A percentile compares a stretch with the other conserved stretches of the same genome.
phyloP scores from a whole-genome alignment of 2,113 vertebrate species.

The Platichthys flesus region DNA sequence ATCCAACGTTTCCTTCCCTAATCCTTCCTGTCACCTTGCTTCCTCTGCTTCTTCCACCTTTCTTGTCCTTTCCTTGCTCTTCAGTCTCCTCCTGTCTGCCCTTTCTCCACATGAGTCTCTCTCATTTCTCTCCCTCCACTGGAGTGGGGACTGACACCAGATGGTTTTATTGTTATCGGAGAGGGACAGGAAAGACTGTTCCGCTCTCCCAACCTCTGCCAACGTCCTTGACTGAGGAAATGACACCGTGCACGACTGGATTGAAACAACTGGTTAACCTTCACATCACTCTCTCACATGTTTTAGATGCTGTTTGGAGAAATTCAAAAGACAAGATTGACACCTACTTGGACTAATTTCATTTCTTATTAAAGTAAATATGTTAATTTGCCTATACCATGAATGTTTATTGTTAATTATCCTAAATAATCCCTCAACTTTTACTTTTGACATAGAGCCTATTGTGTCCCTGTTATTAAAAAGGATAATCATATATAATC shows the following conservation, averaged over 20 bases:
- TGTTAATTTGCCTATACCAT: no score
- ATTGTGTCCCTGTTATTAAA: neutral
- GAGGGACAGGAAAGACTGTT: conserved; percentile 58
- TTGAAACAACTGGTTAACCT: neutral
- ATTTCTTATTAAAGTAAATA: neutral
- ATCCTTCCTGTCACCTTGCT: no score
- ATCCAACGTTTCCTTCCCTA: no score
- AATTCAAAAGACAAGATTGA: neutral
- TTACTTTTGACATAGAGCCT: neutral
- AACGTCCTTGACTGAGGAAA: conserved; percentile 40
- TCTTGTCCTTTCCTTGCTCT: no score
- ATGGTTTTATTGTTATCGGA: conserved; percentile 53
- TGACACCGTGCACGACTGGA: neutral
- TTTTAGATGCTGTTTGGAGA: no score
- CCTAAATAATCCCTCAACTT: no score
- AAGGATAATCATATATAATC: neutral
- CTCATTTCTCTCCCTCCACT: neutral
- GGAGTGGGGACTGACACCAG: conserved; percentile 43
- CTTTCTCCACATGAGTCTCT: no score
- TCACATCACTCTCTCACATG: no score
- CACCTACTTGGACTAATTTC: neutral
- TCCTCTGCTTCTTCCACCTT: no score
- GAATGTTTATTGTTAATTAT: no score
- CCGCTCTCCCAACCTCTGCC: conserved; percentile 26
- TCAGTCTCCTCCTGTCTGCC: no score